Evolutionary conservation across 2,113 vertebrate species (phyloP).

Genomic region (Pseudopodoces humilis): DNA sequence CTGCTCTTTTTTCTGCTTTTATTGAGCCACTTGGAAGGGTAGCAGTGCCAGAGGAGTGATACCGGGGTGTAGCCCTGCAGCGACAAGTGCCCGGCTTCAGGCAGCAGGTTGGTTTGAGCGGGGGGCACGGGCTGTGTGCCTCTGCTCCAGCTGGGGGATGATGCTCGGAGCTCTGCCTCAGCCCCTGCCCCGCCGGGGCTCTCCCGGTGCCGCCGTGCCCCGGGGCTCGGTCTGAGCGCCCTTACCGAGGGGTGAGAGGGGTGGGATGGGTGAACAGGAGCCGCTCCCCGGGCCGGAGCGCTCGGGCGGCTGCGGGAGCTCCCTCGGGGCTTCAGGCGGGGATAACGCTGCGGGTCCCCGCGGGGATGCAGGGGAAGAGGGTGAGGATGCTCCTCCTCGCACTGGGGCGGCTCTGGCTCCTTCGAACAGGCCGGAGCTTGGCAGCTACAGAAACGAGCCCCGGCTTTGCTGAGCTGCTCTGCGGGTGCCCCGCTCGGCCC

Average conservation of each 20-base stretch:
- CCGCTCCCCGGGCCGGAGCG: accelerated
- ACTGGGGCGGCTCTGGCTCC: neutral
- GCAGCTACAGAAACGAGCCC: accelerated
- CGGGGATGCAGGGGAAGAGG: neutral
- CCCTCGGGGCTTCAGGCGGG: accelerated
- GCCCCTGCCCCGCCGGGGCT: neutral
- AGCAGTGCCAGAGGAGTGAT: neutral
- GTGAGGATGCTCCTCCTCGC: neutral
- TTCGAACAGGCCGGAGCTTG: accelerated
- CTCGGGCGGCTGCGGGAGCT: accelerated
- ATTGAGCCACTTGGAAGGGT: neutral
- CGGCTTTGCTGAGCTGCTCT: accelerated
- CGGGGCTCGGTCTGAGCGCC: neutral
- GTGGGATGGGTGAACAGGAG: neutral
- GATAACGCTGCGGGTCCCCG: accelerated
- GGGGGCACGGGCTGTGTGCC: accelerated
- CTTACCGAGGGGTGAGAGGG: neutral
- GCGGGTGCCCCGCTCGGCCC: accelerated
- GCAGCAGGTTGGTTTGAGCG: neutral
- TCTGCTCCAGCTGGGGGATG: neutral
- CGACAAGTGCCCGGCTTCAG: neutral
- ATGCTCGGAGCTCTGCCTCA: accelerated
- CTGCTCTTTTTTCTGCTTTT: neutral
- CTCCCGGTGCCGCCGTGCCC: neutral
- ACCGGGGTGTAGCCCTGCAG: neutral